A percentile compares a stretch with the other conserved stretches of the same genome.
Conservation (phyloP, 2,797 vertebrate genomes). For the Enteromius viviparus region DNA sequence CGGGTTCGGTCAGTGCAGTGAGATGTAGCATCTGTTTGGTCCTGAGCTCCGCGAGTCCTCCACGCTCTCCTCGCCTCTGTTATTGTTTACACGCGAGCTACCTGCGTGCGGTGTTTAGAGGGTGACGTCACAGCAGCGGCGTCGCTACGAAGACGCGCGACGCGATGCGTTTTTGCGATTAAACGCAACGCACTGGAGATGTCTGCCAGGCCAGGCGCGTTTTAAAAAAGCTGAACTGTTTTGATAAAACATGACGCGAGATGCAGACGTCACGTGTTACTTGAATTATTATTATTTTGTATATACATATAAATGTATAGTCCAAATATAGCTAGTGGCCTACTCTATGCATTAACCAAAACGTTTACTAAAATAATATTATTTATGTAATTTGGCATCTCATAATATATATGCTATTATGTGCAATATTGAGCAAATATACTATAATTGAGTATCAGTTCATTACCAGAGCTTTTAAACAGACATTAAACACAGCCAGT, state of each 20-base stretch:
- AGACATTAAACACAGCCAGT: neutral
- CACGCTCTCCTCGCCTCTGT: conserved; percentile 29
- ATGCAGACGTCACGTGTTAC: neutral
- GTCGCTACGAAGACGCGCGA: neutral
- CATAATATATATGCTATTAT: neutral
- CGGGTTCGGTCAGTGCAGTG: neutral
- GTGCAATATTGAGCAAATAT: neutral
- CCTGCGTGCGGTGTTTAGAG: conserved; percentile 27
- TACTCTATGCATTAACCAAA: neutral
- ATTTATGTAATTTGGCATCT: neutral
- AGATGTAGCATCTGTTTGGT: conserved; percentile 35
- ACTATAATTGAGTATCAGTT: neutral
- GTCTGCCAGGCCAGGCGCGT: neutral
- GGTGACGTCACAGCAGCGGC: conserved; percentile 51
- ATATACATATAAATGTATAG: neutral
- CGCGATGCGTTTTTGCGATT: neutral
- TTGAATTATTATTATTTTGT: no score
- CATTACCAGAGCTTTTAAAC: neutral
- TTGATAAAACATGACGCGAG: neutral
- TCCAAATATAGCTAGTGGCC: neutral
- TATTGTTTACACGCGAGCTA: conserved; percentile 57
- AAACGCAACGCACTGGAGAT: neutral
- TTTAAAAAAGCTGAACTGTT: neutral
- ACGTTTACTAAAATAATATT: neutral
- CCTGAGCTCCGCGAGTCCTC: neutral